Percentiles rank a stretch among this genome's conserved stretches.
phyloP scores from a whole-genome alignment of 2,888 invertebrate genomes.

The Chymomyza amoena region DNA sequence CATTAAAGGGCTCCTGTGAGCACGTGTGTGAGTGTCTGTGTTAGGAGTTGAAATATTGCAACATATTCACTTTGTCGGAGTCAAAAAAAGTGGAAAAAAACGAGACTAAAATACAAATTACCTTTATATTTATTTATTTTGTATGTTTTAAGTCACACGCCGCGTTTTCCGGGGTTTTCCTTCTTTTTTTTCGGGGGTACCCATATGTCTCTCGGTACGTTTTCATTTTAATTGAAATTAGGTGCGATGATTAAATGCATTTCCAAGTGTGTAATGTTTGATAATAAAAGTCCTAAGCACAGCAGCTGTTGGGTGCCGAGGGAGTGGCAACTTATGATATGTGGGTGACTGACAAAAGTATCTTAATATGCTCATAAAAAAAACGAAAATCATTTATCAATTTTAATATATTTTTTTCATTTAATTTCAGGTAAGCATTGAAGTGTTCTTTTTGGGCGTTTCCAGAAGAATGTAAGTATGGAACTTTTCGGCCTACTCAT shows the following conservation, averaged over 20 bases:
- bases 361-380: neutral
- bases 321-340: constrained; percentile 17
- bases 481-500: neutral
- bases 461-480: too few species aligned
- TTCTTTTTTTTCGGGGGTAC: neutral
- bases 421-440: neutral
- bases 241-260: constrained; percentile 64
- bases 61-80: constrained; percentile 47
- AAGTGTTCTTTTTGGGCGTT: neutral
- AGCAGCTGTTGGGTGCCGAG: neutral
- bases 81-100: constrained; percentile 9
- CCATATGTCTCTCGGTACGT: constrained; percentile 10
- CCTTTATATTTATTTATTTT: constrained; percentile 46
- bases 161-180: neutral
- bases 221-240: constrained; percentile 58
- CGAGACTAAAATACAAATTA: constrained; percentile 49
- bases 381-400: neutral
- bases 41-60: constrained; percentile 52
- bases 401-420: neutral
- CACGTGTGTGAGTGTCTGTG: constrained; percentile 5
- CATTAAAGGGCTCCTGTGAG: constrained; percentile 21
- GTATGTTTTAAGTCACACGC: neutral
- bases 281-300: neutral
- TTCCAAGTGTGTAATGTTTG: constrained; percentile 15
- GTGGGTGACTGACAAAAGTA: constrained; percentile 2